Conservation (phyloP, 2,797 vertebrate genomes). For the Galaxias olidus region DNA sequence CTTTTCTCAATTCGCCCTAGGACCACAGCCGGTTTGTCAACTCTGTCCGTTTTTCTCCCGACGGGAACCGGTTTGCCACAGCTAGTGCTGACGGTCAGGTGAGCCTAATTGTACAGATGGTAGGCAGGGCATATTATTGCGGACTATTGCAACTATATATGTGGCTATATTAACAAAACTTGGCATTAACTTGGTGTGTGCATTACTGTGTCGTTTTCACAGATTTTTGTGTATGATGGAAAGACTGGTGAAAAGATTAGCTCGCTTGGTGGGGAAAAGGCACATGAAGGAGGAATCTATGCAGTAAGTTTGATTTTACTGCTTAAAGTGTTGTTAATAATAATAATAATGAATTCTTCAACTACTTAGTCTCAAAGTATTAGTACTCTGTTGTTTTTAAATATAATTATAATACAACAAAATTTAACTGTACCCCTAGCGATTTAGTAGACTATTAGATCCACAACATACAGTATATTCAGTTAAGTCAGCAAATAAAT, state of each 20-base stretch:
- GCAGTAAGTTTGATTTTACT: slow-evolving; percentile 80
- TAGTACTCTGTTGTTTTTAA: too few species aligned
- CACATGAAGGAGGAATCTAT: slow-evolving; percentile 93
- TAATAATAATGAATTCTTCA: too few species aligned
- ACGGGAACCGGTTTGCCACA: slow-evolving; percentile 85
- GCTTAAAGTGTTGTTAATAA: background rate
- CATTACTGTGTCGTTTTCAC: slow-evolving; percentile 22
- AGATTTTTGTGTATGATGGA: slow-evolving; percentile 92
- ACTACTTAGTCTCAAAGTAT: too few species aligned
- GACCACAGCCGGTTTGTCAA: slow-evolving; percentile 92
- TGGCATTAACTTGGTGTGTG: too few species aligned
- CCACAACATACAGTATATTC: too few species aligned
- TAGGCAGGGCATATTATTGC: background rate
- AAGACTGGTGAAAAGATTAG: slow-evolving; percentile 79
- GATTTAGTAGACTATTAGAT: too few species aligned
- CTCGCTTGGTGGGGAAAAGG: slow-evolving; percentile 84
- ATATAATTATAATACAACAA: too few species aligned
- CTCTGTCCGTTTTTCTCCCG: slow-evolving; percentile 91
- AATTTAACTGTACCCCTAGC: too few species aligned
- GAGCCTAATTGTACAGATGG: slow-evolving; percentile 25
- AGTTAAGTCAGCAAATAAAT: too few species aligned
- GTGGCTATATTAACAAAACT: too few species aligned
- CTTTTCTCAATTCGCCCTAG: slow-evolving; percentile 57
- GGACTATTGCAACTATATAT: too few species aligned
- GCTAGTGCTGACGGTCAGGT: slow-evolving; percentile 92